These are phyloP conservation scores for Prolemur simus DNA, from an alignment of 2,113 vertebrate genomes.

Conservation along the genomic window DNA sequence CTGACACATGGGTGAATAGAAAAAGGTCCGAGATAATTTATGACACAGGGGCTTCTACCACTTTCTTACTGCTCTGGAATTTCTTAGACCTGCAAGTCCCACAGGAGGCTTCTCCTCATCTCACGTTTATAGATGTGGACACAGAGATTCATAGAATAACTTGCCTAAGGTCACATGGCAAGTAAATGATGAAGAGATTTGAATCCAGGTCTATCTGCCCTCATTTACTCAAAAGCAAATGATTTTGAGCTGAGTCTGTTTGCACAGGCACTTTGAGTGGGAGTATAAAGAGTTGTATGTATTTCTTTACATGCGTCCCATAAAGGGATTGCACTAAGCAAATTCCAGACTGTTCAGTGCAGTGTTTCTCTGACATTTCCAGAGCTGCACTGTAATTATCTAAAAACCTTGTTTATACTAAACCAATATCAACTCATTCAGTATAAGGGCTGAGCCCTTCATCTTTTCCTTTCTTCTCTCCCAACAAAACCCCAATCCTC, in stretches of 20 bases:
- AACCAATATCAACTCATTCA: not conserved
- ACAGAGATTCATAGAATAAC: not conserved
- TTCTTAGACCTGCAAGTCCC: not conserved
- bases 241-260: not conserved
- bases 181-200: not conserved
- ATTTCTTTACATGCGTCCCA: not conserved
- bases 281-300: not conserved
- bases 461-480: not conserved
- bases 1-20: not conserved
- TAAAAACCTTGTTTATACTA: slow-evolving; percentile 13
- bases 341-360: not conserved
- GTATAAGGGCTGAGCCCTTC: not conserved
- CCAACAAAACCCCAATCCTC: not conserved
- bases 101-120: not conserved
- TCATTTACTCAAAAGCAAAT: not conserved
- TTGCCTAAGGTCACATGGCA: not conserved
- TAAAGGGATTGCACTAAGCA: not conserved
- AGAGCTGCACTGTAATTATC: not conserved
- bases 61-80: not conserved
- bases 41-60: not conserved
- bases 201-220: not conserved
- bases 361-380: not conserved
- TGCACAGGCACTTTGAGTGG: not conserved
- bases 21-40: not conserved
- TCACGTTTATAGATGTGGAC: not conserved